These are phyloP conservation scores for Eremophila alpestris DNA, from an alignment of 2,797 vertebrate genomes.

Conservation along the genomic window DNA sequence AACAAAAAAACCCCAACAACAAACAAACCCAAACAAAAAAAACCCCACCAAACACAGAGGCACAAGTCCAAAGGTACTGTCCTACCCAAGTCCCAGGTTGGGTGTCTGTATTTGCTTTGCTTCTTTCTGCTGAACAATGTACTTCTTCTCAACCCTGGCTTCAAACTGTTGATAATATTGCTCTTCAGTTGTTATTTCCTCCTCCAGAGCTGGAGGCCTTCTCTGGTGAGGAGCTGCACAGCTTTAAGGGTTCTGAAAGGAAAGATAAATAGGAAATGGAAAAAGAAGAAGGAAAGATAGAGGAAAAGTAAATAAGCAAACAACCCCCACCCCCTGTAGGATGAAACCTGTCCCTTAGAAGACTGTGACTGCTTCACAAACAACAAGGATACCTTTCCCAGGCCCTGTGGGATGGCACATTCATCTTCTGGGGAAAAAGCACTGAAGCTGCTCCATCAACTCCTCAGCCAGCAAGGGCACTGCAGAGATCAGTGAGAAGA, in stretches of 20 bases:
- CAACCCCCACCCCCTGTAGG: neutral
- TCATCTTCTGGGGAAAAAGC: neutral
- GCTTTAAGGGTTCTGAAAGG: neutral
- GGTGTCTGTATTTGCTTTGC: neutral
- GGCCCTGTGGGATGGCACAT: neutral
- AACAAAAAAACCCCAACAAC: neutral
- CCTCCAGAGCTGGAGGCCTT: neutral
- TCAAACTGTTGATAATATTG: neutral
- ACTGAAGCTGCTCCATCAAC: neutral
- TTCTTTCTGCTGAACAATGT: neutral
- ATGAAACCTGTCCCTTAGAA: neutral
- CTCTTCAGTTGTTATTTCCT: neutral
- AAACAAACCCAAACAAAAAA: too few relatives aligned
- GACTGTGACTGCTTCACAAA: accelerated
- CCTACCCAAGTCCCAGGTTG: neutral
- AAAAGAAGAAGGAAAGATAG: neutral
- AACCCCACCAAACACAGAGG: neutral
- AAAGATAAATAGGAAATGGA: neutral
- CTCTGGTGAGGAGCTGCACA: neutral
- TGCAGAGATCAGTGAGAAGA: neutral
- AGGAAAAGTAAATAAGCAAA: neutral
- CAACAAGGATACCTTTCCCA: neutral
- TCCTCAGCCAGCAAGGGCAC: neutral
- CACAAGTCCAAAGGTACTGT: neutral
- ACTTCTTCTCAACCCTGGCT: neutral